Base-by-base conservation (phyloP, 2,888 invertebrate species). In the Habrosyne pyritoides region DNA sequence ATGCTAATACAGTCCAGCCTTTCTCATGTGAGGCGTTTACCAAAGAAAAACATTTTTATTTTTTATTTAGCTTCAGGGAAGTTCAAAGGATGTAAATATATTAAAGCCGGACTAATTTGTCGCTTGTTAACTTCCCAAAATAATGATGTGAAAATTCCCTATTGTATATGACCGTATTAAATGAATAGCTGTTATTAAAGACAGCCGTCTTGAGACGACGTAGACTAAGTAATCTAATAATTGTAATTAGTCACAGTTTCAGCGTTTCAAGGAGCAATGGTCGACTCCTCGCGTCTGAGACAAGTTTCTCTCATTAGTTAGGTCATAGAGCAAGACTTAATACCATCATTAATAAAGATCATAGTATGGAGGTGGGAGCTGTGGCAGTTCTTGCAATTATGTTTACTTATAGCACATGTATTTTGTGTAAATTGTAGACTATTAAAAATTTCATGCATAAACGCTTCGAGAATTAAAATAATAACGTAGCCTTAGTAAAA, bases 231-330 rank as follows among this genome's bases (percentile, higher is more conserved):
- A 22, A 21, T 47, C 22, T 24, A 47, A 47, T 47, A 47, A 24
- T 21, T 47, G 21, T 47, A 47, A 47, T 47, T 47, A 47, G 47
- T 22, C 47, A n/a, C 22, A 47, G 21, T 21, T n/a, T 14, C 14
- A n/a, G 36, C 36, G 36, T 36, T 14, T 42, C 42, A 42, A n/a
- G 42, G 18, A 42, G 18, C 42, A n/a, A 42, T 24, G 24, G 47
- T 47, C n/a, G 12, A n/a, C 7, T 47, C 7, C 22, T 24, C 22
- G 47, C 0, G n/a, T 21, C 21, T 10, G 21, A 47, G n/a, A 47
- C 24, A 47, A 47, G 47, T 47, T 47, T 47, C 12, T 21, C 47
- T 47, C 22, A 47, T 47, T 47, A 47, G 10, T 47, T 7, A 12
- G 12, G 47, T 47, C 22, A n/a, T n/a, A 21, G 12, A 2, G 10